Conservation (phyloP, 2,113 vertebrate genomes). For the rat (Rattus norvegicus) region DNA sequence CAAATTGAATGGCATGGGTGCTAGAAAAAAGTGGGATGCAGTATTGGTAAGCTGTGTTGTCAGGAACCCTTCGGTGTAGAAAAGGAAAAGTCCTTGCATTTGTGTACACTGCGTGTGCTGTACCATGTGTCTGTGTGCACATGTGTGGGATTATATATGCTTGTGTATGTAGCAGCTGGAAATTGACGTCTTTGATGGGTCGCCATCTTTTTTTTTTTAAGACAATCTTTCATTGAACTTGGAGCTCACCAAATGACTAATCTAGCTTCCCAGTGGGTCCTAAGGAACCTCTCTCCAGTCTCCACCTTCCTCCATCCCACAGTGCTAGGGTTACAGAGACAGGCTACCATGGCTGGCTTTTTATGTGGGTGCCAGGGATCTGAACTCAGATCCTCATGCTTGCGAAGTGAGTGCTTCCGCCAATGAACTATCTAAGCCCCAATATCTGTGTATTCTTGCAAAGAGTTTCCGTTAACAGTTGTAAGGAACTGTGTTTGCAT, state of each 20-base stretch:
- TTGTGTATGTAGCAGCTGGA: neutral
- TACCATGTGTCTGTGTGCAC: neutral
- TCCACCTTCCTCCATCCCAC: neutral
- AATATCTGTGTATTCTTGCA: neutral
- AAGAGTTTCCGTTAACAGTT: neutral
- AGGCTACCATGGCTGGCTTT: neutral
- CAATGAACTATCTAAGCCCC: neutral
- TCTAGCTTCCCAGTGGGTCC: too few relatives aligned
- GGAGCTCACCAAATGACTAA: neutral
- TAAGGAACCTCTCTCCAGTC: too few relatives aligned
- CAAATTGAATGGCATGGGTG: accelerated
- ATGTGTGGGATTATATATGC: neutral
- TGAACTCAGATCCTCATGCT: neutral
- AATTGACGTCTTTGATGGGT: neutral
- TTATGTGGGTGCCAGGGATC: neutral
- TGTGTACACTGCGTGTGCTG: too few relatives aligned
- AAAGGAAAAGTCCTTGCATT: neutral
- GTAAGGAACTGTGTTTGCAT: accelerated
- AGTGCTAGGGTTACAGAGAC: neutral
- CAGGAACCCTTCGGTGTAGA: accelerated
- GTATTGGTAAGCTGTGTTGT: accelerated
- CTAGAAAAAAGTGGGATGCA: accelerated
- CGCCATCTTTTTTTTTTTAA: neutral
- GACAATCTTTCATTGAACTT: neutral
- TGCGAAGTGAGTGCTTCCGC: too few relatives aligned